Evolutionary conservation across 2,888 invertebrate genomes (phyloP), one percentile per base, ranked within the genome.

Genomic region (Trichopoda pennipes): DNA sequence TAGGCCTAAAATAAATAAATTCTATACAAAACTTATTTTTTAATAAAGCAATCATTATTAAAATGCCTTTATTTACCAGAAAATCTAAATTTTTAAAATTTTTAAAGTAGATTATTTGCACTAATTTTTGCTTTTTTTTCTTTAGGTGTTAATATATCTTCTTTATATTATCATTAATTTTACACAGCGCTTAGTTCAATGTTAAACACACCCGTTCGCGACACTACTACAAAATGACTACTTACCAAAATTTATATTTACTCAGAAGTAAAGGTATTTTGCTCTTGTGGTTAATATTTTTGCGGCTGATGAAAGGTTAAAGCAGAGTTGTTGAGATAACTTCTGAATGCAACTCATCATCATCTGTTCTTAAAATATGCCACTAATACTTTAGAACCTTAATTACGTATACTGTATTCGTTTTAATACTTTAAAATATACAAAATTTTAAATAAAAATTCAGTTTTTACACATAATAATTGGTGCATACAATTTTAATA

Each of bases 131-230:
- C 70, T 44, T 17, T 69, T 47, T 53, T 28, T 28, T 28, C 28
- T 28, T 23, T 60, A 56, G 17, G 53, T 73, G 63, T 60, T 78
- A 49, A 58, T 61, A 66, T 47, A 56, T 81, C 38, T 61, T 64
- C 70, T 64, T 10, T 74, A 47, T 63, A 35, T 55, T 51, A 60
- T 55, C 17, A 32, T 47, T n/a, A n/a, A 19, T 42, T 64, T 44
- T 44, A 77, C 80, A 75, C 79, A 72, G 82, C 82, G 82, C 16
- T 68, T 42, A 69, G 69, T 73, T 61, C 64, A 53, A 55, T 79
- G 23, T 75, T 60, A 82, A 82, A 82, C 82, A 82, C 82, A 79
- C 82, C 79, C 82, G 82, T 76, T 76, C 79, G 61, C 78, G 81
- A 75, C 70, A 79, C 82, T 79, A 75, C 78, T 75, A 79, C 78